Evolutionary conservation across 1,140 invertebrate genomes (phyloP).

Genomic region (Vanessa atalanta): DNA sequence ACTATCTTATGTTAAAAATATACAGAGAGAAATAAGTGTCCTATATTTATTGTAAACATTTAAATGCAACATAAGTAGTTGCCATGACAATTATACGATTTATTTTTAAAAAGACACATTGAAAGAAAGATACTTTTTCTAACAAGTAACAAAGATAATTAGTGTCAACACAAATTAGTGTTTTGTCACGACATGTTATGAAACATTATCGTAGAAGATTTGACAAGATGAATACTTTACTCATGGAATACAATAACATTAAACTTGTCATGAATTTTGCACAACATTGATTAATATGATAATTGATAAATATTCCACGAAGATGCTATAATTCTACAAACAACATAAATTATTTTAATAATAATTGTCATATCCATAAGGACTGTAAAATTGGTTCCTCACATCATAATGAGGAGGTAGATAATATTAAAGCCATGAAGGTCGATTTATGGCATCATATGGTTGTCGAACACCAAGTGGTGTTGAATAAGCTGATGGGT

Average conservation of each 20-base stretch:
- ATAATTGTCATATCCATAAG: slow-evolving; percentile 53
- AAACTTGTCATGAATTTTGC: slow-evolving; percentile 53
- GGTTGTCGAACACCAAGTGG: slow-evolving; percentile 84
- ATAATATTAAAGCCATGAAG: slow-evolving; percentile 77
- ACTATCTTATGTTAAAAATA: slow-evolving; percentile 20
- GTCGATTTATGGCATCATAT: slow-evolving; percentile 84
- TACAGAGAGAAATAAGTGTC: slow-evolving; percentile 35
- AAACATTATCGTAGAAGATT: slow-evolving; percentile 19
- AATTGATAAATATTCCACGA: slow-evolving; percentile 53
- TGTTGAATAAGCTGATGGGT: slow-evolving; percentile 83
- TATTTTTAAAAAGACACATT: slow-evolving; percentile 26
- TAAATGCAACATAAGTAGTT: slow-evolving; percentile 31
- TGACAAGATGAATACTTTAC: slow-evolving; percentile 25
- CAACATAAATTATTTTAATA: slow-evolving; percentile 66
- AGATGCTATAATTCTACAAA: slow-evolving; percentile 57
- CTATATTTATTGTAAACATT: slow-evolving; percentile 18
- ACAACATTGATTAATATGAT: slow-evolving; percentile 42
- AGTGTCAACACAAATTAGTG: slow-evolving; percentile 22
- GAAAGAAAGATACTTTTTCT: slow-evolving; percentile 30
- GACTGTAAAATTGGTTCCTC: slow-evolving; percentile 2
- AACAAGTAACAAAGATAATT: slow-evolving; percentile 24
- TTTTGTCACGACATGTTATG: slow-evolving; percentile 20
- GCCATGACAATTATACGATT: slow-evolving; percentile 5
- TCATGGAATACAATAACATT: slow-evolving; percentile 31
- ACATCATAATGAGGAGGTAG: slow-evolving; percentile 16